Base-by-base conservation (phyloP, 1,140 invertebrate species). In the Drosophila virilis region DNA sequence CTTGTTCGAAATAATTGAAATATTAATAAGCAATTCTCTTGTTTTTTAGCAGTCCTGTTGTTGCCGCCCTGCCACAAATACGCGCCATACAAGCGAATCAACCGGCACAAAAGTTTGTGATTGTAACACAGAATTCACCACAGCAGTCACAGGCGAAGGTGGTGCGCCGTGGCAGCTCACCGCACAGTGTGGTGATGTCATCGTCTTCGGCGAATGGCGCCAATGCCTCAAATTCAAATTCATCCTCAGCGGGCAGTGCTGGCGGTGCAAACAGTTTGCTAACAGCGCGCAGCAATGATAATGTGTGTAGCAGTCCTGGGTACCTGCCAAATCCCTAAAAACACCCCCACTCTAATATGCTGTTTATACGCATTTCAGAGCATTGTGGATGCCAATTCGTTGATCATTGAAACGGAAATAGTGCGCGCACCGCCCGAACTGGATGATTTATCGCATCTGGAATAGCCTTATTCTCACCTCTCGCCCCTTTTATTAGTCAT, bases 361-460 rank as follows among this genome's bases (percentile, higher is more conserved):
- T 76, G 61, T 78, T 78, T 78, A 48, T 78, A 59, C 80, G 62
- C 62, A 57, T 76, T 89, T 91, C 80, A 83, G 77, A 92, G 91
- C 74, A 81, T 48, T 79, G 75, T 91, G 68, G 91, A 92, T 72
- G 74, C 71, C 55, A 91, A 70, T 78, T 86, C 91, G 13, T 72
- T 92, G 60, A 91, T 92, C 51, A 91, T 91, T 78, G 91, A 92
- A 73, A 91, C 91, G 60, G 91, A 92, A 76, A 75, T 91, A 35
- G 78, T 91, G 43, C 84, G 90, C 42, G 74, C 70, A 32, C 84
- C 91, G 55, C 91, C 91, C 40, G 84, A 88, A 60, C 75, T 78
- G 64, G 91, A 92, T 73, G 91, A 92, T 77, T 78, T 92, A 46
- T 88, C 91, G 38, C 91, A 92, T 78, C 74, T 92, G 84, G 91